These are phyloP conservation scores for Galagoides demidoff DNA, from an alignment of 2,797 vertebrate genomes.

Conservation along the genomic window DNA sequence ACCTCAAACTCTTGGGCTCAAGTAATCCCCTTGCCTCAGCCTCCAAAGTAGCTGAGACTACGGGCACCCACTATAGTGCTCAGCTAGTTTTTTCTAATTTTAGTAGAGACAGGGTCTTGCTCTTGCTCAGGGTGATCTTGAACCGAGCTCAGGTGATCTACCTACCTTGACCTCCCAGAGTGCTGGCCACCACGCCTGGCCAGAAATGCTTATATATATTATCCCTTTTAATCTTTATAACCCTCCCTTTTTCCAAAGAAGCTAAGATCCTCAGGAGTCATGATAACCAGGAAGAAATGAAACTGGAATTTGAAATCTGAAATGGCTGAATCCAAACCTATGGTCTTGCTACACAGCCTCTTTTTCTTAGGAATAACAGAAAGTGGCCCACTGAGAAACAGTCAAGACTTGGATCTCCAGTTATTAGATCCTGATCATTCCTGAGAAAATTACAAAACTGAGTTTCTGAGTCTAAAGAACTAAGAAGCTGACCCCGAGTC, in stretches of 20 bases:
- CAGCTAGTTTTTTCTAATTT: too few relatives aligned
- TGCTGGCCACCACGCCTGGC: too few relatives aligned
- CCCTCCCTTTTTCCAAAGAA: constrained; percentile 3
- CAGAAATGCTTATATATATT: background rate
- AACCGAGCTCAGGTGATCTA: too few relatives aligned
- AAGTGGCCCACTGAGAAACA: background rate
- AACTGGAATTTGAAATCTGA: constrained; percentile 38
- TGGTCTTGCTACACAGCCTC: background rate
- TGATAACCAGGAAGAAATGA: background rate
- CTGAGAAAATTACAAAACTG: background rate
- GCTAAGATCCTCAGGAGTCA: background rate
- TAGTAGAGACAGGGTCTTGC: too few relatives aligned
- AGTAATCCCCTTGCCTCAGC: too few relatives aligned
- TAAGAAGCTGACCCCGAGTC: background rate
- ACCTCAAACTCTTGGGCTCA: too few relatives aligned
- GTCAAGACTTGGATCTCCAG: background rate
- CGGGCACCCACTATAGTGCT: too few relatives aligned
- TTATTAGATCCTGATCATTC: background rate
- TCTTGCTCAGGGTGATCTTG: too few relatives aligned
- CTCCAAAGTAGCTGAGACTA: too few relatives aligned
- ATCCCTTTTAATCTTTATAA: background rate
- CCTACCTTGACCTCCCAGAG: too few relatives aligned
- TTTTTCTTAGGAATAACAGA: background rate
- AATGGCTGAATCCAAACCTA: background rate
- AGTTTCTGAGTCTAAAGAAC: background rate